Base-by-base conservation (phyloP, 2,888 invertebrate species). In the Ophion costatus region DNA sequence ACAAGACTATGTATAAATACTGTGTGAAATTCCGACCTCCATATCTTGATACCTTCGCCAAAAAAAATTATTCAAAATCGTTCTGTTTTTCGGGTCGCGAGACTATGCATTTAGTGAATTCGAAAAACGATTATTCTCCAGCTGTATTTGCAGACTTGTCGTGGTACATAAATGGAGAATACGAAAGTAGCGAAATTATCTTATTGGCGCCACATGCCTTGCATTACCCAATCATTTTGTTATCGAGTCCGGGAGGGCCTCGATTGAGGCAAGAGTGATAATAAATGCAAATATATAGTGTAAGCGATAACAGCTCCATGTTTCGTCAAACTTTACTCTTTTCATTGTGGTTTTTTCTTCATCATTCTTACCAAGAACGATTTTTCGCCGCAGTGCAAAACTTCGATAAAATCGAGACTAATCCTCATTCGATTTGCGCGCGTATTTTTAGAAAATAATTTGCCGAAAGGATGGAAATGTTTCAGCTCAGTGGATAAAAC, bases 181-280 rank as follows among this genome's bases (percentile, higher is more conserved):
- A 69, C 9, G 20, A 38, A 38, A 66, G 78, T 77, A 57, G 59
- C 38, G 29, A 69, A 76, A 80, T 77, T 24, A 73, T 59, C 84
- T 85, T 82, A 76, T 85, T 80, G 71, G 80, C 85, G 29, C 33
- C 5, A 57, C 22, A 59, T 51, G 63, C 74, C 56, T n/a, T 5
- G 57, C n/a, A 57, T 85, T 85, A 67, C 85, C 69, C 73, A 85
- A 85, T 74, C 56, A 73, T 64, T 56, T 73, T 73, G 57, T 69
- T 76, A 83, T 85, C 85, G 82, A 73, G 71, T 42, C 71, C 66
- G 64, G 10, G 4, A 29, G 14, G 45, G 70, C 61, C 14, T 67
- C 61, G 14, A 22, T 67, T 14, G 42, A 66, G 42, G 42, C 73
- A 38, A 59, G 70, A 70, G 57, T 45, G 85, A 85, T 85, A 82